These are phyloP conservation scores for Drosophila murphyi DNA, from an alignment of 1,140 invertebrate species.

Conservation along the genomic window DNA sequence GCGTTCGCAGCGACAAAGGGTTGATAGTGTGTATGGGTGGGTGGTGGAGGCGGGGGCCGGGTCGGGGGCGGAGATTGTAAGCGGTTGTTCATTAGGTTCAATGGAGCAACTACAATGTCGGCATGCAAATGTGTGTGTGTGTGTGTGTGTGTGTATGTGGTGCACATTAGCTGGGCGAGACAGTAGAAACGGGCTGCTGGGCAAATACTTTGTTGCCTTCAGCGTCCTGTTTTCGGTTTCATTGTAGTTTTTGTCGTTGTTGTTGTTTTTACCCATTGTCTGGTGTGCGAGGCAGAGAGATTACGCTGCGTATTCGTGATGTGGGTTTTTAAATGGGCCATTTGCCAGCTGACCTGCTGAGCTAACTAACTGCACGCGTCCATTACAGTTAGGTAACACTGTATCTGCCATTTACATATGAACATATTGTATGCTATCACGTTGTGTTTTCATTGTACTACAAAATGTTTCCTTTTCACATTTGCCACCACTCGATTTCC, in stretches of 20 bases:
- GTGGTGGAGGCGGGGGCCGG: too few relatives aligned
- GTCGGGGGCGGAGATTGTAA: neutral
- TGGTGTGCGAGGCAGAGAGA: neutral
- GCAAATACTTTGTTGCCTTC: conserved; percentile 28
- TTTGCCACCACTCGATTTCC: conserved; percentile 1
- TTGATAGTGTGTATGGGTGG: conserved; percentile 22
- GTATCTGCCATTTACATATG: conserved; percentile 23
- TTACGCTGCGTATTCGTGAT: conserved; percentile 51
- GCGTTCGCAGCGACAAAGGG: conserved; percentile 38
- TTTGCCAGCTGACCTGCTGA: conserved; percentile 4
- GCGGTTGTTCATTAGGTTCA: conserved; percentile 58
- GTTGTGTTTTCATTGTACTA: conserved; percentile 52
- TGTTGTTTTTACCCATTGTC: conserved; percentile 21
- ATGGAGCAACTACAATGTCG: conserved; percentile 40
- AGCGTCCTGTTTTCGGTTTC: conserved; percentile 55
- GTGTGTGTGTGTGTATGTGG: neutral
- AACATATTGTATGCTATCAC: conserved; percentile 17
- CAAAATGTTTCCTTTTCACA: conserved; percentile 52
- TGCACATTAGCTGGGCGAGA: conserved; percentile 61
- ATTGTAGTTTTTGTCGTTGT: conserved; percentile 30
- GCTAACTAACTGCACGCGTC: neutral
- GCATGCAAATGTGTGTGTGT: conserved; percentile 52
- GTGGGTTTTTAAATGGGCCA: conserved; percentile 29
- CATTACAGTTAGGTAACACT: conserved; percentile 11
- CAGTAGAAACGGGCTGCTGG: conserved; percentile 22